Percentiles rank a stretch among this genome's conserved stretches.
These are phyloP conservation scores for Sphecodes monilicornis DNA, from an alignment of 2,888 invertebrate genomes.

Conservation along the genomic window DNA sequence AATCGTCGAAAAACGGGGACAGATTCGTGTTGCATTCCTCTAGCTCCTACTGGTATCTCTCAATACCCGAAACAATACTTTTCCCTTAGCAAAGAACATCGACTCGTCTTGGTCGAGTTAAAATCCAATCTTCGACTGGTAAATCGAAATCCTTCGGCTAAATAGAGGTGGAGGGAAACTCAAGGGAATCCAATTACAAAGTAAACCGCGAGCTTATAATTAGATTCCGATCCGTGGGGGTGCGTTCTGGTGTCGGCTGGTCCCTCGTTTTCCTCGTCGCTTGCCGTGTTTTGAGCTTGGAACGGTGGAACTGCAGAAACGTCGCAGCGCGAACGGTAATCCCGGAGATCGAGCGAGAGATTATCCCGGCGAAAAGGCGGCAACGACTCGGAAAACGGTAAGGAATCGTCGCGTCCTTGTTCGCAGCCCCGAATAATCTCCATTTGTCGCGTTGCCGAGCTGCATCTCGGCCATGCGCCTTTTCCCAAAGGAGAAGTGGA, in stretches of 20 bases:
- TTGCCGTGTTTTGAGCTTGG: conserved; percentile 6
- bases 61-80: neutral
- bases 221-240: conserved; percentile 40
- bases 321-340: conserved; percentile 67
- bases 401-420: conserved; percentile 62
- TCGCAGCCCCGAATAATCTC: conserved; percentile 64
- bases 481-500: conserved; percentile 29
- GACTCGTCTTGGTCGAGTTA: neutral
- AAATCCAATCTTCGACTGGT: conserved; percentile 6
- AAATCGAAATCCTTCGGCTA: conserved; percentile 15
- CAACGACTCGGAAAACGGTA: conserved; percentile 72
- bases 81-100: neutral
- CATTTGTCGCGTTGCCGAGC: conserved; percentile 57
- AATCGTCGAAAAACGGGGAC: conserved; percentile 28
- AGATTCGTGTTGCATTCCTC: neutral
- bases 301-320: conserved; percentile 47
- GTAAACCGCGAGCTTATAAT: conserved; percentile 25
- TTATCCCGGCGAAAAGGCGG: conserved; percentile 67
- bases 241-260: conserved; percentile 1
- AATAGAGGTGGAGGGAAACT: neutral
- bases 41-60: neutral
- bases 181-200: conserved; percentile 37
- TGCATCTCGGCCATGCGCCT: conserved; percentile 29
- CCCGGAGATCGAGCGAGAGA: conserved; percentile 72
- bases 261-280: neutral